Conservation (phyloP, 2,113 vertebrate species). For the Pungitius pungitius region DNA sequence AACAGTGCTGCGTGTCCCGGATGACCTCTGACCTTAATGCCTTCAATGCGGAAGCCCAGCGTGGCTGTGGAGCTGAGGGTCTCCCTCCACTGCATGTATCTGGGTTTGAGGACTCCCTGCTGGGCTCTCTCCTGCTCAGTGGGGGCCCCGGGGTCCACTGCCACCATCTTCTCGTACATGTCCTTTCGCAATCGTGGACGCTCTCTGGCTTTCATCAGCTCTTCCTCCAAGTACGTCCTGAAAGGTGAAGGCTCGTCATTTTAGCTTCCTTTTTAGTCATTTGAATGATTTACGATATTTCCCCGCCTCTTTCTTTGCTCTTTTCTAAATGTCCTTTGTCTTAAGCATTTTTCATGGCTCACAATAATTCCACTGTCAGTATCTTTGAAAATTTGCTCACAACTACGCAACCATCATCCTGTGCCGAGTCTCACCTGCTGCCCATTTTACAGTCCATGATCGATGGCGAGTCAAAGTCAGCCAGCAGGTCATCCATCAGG, state of each 20-base stretch:
- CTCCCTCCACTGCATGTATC: constrained; percentile 95
- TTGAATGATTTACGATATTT: not conserved
- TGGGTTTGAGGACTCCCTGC: constrained; percentile 86
- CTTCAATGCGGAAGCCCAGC: constrained; percentile 90
- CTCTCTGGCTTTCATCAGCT: constrained; percentile 87
- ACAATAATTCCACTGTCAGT: not conserved
- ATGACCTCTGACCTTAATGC: constrained; percentile 85
- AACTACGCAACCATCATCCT: not conserved
- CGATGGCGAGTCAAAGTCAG: constrained; percentile 87
- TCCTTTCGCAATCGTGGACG: constrained; percentile 85
- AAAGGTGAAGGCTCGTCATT: not conserved
- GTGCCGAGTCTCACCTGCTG: constrained; percentile 80
- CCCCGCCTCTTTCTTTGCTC: not conserved
- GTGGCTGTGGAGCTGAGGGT: constrained; percentile 89
- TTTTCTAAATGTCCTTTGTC: not conserved
- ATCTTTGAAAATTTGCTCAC: not conserved
- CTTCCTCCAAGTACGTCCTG: constrained; percentile 92
- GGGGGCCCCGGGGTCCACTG: constrained; percentile 87
- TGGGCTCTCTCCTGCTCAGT: constrained; percentile 84
- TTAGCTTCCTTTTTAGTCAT: not conserved
- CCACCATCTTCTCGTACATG: constrained; percentile 94
- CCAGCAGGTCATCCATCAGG: constrained; percentile 90
- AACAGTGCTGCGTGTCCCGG: not conserved
- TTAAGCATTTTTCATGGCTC: constrained; percentile 9
- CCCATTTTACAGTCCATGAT: constrained; percentile 98